A percentile compares a stretch with the other conserved stretches of the same genome.
Evolutionary conservation across 2,888 invertebrate species (phyloP).

Genomic region (Cephus spinipes): DNA sequence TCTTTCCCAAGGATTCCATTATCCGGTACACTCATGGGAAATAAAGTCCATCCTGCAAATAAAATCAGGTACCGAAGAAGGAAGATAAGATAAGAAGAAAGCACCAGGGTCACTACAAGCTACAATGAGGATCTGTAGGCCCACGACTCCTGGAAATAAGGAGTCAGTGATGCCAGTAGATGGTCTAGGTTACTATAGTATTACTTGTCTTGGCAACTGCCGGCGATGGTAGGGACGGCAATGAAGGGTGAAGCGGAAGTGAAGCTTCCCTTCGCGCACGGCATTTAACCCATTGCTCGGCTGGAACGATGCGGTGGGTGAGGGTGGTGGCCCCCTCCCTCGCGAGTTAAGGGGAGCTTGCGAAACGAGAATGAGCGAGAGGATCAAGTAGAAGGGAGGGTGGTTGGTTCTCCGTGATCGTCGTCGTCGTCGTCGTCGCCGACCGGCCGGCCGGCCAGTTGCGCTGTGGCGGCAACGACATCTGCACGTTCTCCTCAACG

Average conservation of each 20-base stretch:
- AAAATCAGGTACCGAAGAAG: background rate
- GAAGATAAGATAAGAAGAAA: background rate
- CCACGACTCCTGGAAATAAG: background rate
- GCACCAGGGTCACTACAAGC: background rate
- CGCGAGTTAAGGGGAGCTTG: constrained; percentile 23
- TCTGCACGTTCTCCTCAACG: background rate
- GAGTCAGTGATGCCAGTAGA: background rate
- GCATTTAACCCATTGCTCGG: constrained; percentile 14
- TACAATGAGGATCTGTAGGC: background rate
- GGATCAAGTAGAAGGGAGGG: constrained; percentile 1
- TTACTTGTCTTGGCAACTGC: background rate
- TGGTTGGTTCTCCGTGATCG: constrained; percentile 15
- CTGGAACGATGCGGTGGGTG: constrained; percentile 9
- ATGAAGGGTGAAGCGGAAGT: background rate
- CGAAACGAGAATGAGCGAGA: constrained; percentile 21
- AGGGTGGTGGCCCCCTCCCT: constrained; percentile 14
- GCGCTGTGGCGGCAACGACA: constrained; percentile 54
- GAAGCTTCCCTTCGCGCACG: constrained; percentile 13
- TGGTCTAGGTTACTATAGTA: background rate
- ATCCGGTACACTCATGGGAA: background rate
- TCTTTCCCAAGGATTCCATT: background rate
- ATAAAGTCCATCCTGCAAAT: background rate
- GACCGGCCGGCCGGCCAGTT: constrained; percentile 60
- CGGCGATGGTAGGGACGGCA: background rate
- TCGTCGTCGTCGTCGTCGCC: constrained; percentile 10